Conservation (phyloP, 2,113 vertebrate genomes). For the Arizona elegans region DNA sequence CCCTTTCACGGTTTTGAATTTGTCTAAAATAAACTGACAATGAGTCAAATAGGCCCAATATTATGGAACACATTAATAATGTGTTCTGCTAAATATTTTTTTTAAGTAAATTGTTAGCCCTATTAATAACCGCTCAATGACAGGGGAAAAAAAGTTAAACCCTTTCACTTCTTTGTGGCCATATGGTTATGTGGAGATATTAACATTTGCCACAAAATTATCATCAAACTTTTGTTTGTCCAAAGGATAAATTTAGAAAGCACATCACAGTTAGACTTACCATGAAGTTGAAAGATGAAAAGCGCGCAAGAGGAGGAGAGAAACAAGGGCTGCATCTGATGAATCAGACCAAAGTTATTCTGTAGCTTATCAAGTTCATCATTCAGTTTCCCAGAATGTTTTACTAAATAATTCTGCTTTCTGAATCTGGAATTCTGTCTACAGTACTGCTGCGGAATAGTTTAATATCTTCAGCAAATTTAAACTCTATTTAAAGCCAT, state of each 20-base stretch:
- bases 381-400: neutral
- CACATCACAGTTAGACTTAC: neutral
- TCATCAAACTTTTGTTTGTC: neutral
- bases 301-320: neutral
- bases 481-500: neutral
- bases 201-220: conserved; percentile 12
- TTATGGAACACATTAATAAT: conserved; percentile 33
- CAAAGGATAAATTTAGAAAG: neutral
- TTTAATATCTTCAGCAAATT: neutral
- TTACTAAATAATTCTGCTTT: neutral
- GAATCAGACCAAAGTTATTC: neutral
- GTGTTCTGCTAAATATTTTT: conserved; percentile 61
- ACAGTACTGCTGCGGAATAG: neutral
- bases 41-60: conserved; percentile 62
- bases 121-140: conserved; percentile 31
- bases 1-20: conserved; percentile 55
- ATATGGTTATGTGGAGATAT: conserved; percentile 15
- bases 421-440: neutral
- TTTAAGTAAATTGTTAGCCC: conserved; percentile 36
- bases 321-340: neutral
- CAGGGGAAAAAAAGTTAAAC: neutral
- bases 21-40: conserved; percentile 62
- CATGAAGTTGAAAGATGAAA: rapidly evolving
- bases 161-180: conserved; percentile 10
- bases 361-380: neutral